Evolutionary conservation across 2,797 vertebrate genomes (phyloP), one percentile per base, ranked within the genome.

Genomic region (Protosalanx chinensis): DNA sequence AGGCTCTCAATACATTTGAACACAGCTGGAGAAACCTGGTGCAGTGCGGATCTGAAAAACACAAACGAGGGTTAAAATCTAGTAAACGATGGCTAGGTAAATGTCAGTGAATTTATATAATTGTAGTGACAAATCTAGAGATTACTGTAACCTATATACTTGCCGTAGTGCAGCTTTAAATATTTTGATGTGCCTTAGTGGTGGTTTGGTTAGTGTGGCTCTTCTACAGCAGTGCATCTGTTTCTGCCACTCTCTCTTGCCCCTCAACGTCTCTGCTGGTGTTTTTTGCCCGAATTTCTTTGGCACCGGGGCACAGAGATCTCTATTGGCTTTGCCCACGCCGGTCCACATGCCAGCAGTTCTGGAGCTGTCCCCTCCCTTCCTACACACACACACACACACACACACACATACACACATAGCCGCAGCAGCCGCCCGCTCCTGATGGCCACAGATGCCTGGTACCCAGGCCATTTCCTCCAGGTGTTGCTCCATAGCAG

Each of bases 401-500:
- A 2, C 70, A 61, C 33, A 66, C 61, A 77, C 71, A 64, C 57
- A 72, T 51, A 75, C 64, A 56, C 62, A 6, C 66, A 0, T 76
- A 35, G 58, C 0, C 35, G 69, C 30, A 56, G 41, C 71, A 16
- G 71, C 64, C 72, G 66, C 73, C 49, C 63, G 32, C 64, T 85
- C 73, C 82, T 88, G 86, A 93, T 88, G 85, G 86, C 81, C 91
- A 87, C 91, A 93, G 91, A 91, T 93, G 91, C 88, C 89, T 81
- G 77, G 85, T 89, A 90, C 87, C 90, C 87, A 89, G 81, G 81
- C 81, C 76, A 81, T 87, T 87, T 90, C 80, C 81, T 87, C 89
- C 92, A 93, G 91, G 91, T 93, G 91, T 91, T 91, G 80, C 86
- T 89, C 92, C 90, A 91, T 89, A 86, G 87, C 84, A 66, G 71